These are phyloP conservation scores for Drosophila subobscura DNA, from an alignment of 1,140 invertebrate genomes.

Conservation along the genomic window DNA sequence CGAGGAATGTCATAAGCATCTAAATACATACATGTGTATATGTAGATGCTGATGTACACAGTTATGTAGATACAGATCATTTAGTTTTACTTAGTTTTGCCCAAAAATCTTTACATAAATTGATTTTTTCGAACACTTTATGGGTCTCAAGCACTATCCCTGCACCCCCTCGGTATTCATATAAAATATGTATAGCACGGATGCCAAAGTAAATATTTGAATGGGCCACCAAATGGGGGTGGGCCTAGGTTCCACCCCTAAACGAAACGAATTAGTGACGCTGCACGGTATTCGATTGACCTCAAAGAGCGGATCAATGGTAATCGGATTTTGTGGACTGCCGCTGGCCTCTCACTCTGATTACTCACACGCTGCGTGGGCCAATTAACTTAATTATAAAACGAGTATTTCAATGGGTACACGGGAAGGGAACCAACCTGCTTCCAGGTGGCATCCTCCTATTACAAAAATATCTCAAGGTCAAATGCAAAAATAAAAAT, in stretches of 20 bases:
- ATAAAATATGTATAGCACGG: too few relatives aligned
- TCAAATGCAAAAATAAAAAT: constrained; percentile 48
- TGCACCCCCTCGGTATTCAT: too few relatives aligned
- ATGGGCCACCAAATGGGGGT: too few relatives aligned
- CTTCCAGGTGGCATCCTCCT: constrained; percentile 9
- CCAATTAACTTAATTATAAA: constrained; percentile 66
- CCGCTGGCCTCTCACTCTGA: constrained; percentile 33
- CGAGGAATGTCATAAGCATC: too few relatives aligned
- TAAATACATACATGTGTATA: too few relatives aligned
- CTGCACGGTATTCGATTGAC: constrained; percentile 41
- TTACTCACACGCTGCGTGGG: constrained; percentile 70
- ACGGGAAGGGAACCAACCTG: constrained; percentile 1
- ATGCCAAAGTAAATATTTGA: too few relatives aligned
- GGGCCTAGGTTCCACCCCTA: not conserved
- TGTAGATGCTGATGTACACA: too few relatives aligned
- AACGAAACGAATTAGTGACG: constrained; percentile 27
- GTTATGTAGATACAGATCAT: too few relatives aligned
- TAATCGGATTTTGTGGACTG: constrained; percentile 41
- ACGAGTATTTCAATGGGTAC: constrained; percentile 10
- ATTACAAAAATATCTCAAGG: constrained; percentile 7
- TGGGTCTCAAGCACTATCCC: too few relatives aligned
- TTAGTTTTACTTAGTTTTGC: too few relatives aligned
- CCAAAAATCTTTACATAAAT: too few relatives aligned
- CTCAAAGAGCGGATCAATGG: constrained; percentile 37
- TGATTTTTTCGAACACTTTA: too few relatives aligned